Percentiles rank a stretch among this genome's conserved stretches.
Evolutionary conservation across 2,113 vertebrate species (phyloP).

Genomic region (Atractosteus spatula): DNA sequence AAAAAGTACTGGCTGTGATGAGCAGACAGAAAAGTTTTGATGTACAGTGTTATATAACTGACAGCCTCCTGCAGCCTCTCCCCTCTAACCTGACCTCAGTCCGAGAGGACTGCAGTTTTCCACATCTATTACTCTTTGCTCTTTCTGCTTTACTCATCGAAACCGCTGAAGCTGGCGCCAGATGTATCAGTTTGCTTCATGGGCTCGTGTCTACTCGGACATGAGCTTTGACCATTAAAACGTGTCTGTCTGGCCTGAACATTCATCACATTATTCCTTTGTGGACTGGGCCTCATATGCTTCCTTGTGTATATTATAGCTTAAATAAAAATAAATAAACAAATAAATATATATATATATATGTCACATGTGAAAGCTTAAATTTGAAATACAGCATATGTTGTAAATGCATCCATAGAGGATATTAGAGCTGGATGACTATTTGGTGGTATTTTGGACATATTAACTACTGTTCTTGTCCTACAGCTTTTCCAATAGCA

Average conservation of each 20-base stretch:
- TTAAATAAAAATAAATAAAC: no score
- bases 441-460: no score
- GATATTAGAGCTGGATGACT: no score
- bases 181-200: background rate
- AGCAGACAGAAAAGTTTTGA: background rate
- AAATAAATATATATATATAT: no score
- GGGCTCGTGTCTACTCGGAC: background rate
- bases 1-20: no score
- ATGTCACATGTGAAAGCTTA: no score
- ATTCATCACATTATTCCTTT: background rate
- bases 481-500: no score
- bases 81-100: background rate
- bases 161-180: background rate
- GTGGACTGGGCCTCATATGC: background rate
- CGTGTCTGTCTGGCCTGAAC: background rate
- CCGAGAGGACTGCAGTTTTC: background rate
- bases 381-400: no score
- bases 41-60: background rate
- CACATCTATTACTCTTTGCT: background rate
- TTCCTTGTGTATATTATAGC: no score
- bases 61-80: background rate
- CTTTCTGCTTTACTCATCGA: background rate
- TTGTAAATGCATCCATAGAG: no score
- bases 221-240: background rate
- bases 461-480: no score